These are phyloP conservation scores for Bolborhynchus lineola DNA, from an alignment of 2,113 vertebrate genomes.

Conservation along the genomic window DNA sequence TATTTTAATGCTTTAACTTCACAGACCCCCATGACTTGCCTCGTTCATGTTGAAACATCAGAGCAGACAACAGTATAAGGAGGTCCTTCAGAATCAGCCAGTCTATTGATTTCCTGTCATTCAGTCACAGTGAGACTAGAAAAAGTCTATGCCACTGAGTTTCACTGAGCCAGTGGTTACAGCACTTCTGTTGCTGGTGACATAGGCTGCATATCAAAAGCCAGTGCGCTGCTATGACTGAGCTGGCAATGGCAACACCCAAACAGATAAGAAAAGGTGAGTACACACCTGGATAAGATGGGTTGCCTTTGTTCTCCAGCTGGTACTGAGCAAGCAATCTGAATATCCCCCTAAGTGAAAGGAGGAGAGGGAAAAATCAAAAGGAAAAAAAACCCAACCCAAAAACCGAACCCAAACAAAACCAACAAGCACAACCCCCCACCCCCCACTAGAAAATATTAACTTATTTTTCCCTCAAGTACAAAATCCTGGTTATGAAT, in stretches of 20 bases:
- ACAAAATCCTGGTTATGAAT: background rate
- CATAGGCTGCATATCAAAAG: background rate
- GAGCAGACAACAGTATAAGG: background rate
- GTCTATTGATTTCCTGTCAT: background rate
- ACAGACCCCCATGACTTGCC: background rate
- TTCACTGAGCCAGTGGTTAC: background rate
- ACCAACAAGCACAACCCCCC: background rate
- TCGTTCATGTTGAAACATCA: background rate
- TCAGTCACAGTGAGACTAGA: background rate
- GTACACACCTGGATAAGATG: slow-evolving; percentile 84
- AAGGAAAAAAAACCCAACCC: background rate
- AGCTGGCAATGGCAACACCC: background rate
- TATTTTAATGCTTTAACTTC: background rate
- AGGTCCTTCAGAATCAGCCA: background rate
- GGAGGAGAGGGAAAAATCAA: background rate
- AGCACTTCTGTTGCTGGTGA: background rate
- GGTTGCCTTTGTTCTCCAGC: slow-evolving; percentile 91
- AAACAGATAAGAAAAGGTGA: background rate
- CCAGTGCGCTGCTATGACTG: background rate
- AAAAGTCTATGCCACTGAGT: background rate
- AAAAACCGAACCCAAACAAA: background rate
- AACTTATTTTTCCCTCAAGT: background rate
- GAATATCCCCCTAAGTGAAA: slow-evolving; percentile 88
- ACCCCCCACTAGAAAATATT: background rate
- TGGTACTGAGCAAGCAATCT: slow-evolving; percentile 89